These are phyloP conservation scores for Collichthys lucidus DNA, from an alignment of 2,113 vertebrate genomes.

Conservation along the genomic window DNA sequence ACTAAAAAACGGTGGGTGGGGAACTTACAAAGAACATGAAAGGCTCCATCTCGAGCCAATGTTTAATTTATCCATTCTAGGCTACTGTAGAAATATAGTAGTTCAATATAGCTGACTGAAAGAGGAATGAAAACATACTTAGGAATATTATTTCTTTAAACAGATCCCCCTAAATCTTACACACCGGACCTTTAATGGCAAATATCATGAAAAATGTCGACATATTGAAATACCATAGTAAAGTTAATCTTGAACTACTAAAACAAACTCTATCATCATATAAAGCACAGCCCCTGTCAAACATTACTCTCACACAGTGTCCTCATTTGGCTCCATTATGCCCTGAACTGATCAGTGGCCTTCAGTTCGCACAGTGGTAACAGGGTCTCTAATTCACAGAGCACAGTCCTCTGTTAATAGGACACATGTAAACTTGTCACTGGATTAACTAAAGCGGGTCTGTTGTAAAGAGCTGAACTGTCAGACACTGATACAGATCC, in stretches of 20 bases:
- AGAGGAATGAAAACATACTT: no score
- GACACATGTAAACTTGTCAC: constrained; percentile 58
- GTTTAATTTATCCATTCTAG: no score
- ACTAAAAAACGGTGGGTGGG: no score
- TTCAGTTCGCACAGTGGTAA: constrained; percentile 22
- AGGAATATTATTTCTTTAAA: no score
- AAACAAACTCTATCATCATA: background rate
- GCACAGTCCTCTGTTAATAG: constrained; percentile 34
- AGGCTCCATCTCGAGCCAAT: no score
- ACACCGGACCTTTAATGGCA: no score
- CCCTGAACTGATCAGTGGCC: background rate
- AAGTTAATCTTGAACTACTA: background rate
- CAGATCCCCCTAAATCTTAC: no score
- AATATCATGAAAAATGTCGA: background rate
- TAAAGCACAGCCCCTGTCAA: background rate
- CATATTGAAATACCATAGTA: background rate
- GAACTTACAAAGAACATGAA: no score
- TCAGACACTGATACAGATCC: constrained; percentile 54
- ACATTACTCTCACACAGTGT: constrained; percentile 17
- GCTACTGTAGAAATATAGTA: no score
- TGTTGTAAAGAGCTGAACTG: constrained; percentile 36
- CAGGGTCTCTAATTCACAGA: constrained; percentile 40
- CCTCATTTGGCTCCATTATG: constrained; percentile 24
- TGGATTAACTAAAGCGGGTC: constrained; percentile 51
- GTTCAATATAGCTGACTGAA: no score